Evolutionary conservation across 2,113 vertebrate species (phyloP), one percentile per base, ranked within the genome.

Genomic region (Periophthalmus modestus): DNA sequence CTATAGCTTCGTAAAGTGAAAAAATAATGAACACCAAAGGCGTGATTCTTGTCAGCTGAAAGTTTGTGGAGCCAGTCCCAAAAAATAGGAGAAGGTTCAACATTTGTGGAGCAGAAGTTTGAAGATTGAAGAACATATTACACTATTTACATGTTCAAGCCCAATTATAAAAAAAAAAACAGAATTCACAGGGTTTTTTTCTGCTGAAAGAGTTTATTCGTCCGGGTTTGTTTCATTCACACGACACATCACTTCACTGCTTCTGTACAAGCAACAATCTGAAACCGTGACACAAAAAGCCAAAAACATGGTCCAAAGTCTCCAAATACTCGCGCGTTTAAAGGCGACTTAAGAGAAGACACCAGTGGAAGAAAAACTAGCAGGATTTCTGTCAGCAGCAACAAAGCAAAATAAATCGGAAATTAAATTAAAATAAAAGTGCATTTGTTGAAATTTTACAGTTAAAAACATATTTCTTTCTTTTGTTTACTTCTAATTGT

Each of bases 241-340:
- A 91, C 89, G 50, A 73, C 39, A 43, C 77, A 80, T 68, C 70
- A 85, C 75, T 77, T 61, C 73, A 72, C 68, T 50, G 89, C 85
- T 88, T 89, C 86, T 89, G 54, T 88, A 91, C 87, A 89, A 87
- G 85, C 65, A 70, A 12, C 62, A 7, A n/a, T 87, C 79, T 18
- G 58, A 80, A 71, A 79, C 12, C 57, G 82, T 69, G 82, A 88
- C 87, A 87, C 75, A 54, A 67, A 65, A 82, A 85, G 82, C 76
- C 75, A 5, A 28, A 33, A 24, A 61, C 58, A 14, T 7, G 11
- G 21, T 13, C 21, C 57, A 15, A 24, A 58, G 7, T 9, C 58
- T 23, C 72, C 75, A 82, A 91, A 87, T 89, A 89, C 91, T 89
- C 81, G 69, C 74, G 80, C 73, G 84, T 72, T 75, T 80, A 85